phyloP scores from a whole-genome alignment of 2,888 invertebrate species.

The Drosophila stalkeri region DNA sequence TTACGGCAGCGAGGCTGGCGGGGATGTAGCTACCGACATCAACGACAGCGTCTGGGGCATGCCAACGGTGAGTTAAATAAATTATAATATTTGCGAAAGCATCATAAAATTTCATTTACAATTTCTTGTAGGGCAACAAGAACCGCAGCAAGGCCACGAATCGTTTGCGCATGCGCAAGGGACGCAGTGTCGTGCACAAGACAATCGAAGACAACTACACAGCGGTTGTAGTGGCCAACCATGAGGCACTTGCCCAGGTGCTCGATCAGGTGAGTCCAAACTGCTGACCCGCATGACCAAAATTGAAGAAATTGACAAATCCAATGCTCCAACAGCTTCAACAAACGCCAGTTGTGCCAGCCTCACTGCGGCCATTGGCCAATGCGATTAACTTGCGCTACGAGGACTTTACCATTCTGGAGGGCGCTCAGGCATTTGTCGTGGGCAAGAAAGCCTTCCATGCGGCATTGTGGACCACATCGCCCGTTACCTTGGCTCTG shows the following conservation, averaged over 20 bases:
- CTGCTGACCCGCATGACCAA: rapidly evolving
- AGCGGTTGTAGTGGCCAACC: slow-evolving; percentile 95
- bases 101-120: not conserved
- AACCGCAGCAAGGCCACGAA: slow-evolving; percentile 86
- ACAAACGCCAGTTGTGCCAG: slow-evolving; percentile 89
- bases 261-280: slow-evolving; percentile 91
- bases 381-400: slow-evolving; percentile 90
- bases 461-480: slow-evolving; percentile 90
- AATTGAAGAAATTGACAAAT: not conserved
- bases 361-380: slow-evolving; percentile 90
- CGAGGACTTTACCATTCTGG: slow-evolving; percentile 89
- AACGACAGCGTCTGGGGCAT: slow-evolving; percentile 85
- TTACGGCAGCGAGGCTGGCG: slow-evolving; percentile 87
- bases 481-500: slow-evolving; percentile 89
- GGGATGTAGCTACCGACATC: slow-evolving; percentile 84
- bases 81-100: not conserved
- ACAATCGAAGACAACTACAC: slow-evolving; percentile 96
- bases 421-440: slow-evolving; percentile 86
- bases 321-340: slow-evolving; percentile 86
- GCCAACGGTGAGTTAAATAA: slow-evolving; percentile 75
- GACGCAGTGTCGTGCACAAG: slow-evolving; percentile 93
- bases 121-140: slow-evolving; percentile 73
- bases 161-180: slow-evolving; percentile 91
- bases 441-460: slow-evolving; percentile 91
- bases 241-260: slow-evolving; percentile 94